Evolutionary conservation across 2,888 invertebrate genomes (phyloP), one percentile per base, ranked within the genome.

Genomic region (Pachymerium ferrugineum): DNA sequence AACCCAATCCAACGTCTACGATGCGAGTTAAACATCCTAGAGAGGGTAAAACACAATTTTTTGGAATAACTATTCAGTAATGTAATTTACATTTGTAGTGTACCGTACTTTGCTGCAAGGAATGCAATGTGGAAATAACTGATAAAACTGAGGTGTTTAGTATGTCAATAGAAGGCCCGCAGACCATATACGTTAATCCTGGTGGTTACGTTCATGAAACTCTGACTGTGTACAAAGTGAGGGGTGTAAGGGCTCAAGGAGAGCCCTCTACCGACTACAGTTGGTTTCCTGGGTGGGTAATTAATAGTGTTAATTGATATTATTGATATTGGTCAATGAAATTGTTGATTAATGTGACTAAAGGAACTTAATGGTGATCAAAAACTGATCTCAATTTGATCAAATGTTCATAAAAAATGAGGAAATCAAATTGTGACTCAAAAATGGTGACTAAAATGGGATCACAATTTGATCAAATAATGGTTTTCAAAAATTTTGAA

Each of bases 271-370:
- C 87, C n/a, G 87, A 90, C 78, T 90, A 89, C 80, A 90, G 89
- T 76, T 93, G 93, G 93, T 93, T 93, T 82, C 92, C 93, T 5
- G 92, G 91, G 89, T 90, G 84, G 82, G 84, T 79, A n/a, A 30
- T 70, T 70, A 4, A 12, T 67, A 3, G 25, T 31, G 14, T 42
- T 5, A 42, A 8, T n/a, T 42, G 3, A n/a, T 10, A n/a, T 42
- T 42, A 10, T 42, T 42, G 3, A 42, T n/a, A 10, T 10, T 42
- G 14, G 22, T 14, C 35, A 62, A 25, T 10, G 22, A 35, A 71
- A 31, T 47, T 71, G 25, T 22, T 28, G 16, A 30, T 38, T 72
- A 16, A n/a, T 42, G 33, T 12, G n/a, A n/a, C n/a, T n/a, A 35
- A 35, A 35, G 8, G 14, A 35, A 35, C 8, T 35, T 35, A 35